Base-by-base conservation (phyloP, 2,888 invertebrate species). In the Leptinotarsa rubiginosa region DNA sequence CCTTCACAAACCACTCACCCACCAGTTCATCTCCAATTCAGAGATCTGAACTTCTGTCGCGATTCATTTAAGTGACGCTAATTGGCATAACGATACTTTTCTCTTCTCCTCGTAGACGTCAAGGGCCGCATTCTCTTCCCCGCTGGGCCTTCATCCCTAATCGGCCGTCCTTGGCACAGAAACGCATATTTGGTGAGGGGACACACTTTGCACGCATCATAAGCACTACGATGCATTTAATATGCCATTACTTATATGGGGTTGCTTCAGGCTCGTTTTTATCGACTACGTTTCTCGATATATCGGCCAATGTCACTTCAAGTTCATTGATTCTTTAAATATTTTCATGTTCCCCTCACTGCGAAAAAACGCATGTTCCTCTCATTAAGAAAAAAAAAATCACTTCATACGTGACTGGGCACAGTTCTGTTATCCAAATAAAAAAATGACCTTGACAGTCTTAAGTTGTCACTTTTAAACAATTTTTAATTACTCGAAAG, bases 141-240 rank as follows among this genome's bases (percentile, higher is more conserved):
- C 18, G 31, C 56, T 54, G 69, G 75, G 70, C 62, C 65, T 65
- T 31, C 67, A 70, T 70, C 75, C 75, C 75, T 73, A 75, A 75
- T 68, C 66, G 73, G 69, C 47, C 72, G 75, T 69, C 75, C 75
- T 75, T 75, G 75, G 72, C 75, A 75, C 70, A 75, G 72, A 75
- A 75, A 75, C 72, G 69, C 70, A 62, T 66, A 66, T 69, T 75
- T 52, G 72, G 69, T 65, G n/a, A 52, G 52, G 67, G 67, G 75
- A 70, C 75, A 75, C 70, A 75, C 72, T 75, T 75, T 70, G 67
- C 72, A 67, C 70, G 72, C 75, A 67, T 67, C 72, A 54, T 70
- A 64, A 69, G 72, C 67, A 59, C 69, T 65, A 75, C 65, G 67
- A 73, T 70, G 72, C 75, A 75, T 75, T 75, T 75, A 73, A 75